phyloP scores from a whole-genome alignment of 1,140 invertebrate genomes.

The Leptestheria dahalacensis region DNA sequence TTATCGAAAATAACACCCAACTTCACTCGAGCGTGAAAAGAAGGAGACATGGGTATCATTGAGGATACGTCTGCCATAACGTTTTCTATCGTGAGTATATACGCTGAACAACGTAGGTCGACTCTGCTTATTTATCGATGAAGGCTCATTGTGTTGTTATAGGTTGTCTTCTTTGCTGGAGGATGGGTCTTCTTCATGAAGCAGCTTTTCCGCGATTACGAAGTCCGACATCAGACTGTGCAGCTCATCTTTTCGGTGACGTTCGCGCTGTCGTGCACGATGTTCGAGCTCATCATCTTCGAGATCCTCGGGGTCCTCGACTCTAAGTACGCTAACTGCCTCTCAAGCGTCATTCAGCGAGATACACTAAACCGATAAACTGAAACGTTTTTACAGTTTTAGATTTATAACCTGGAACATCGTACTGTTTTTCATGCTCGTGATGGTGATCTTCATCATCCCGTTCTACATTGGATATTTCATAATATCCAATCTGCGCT shows the following conservation, averaged over 20 bases:
- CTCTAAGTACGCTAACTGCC: no score
- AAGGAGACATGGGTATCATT: constrained; percentile 45
- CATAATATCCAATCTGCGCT: constrained; percentile 74
- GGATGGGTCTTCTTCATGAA: constrained; percentile 99
- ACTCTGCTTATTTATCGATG: background rate
- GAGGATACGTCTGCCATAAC: constrained; percentile 47
- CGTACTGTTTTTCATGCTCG: constrained; percentile 75
- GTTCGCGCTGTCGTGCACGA: constrained; percentile 92
- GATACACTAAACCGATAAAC: background rate
- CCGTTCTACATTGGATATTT: constrained; percentile 96
- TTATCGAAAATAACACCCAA: no score
- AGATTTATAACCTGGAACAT: constrained; percentile 93
- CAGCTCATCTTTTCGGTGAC: constrained; percentile 94
- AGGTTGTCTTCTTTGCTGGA: constrained; percentile 87
- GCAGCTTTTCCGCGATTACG: constrained; percentile 94
- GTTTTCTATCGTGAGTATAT: background rate
- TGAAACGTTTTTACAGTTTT: constrained; percentile 52
- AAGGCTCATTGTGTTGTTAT: constrained; percentile 29
- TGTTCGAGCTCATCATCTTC: constrained; percentile 99
- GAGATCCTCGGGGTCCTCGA: constrained; percentile 92
- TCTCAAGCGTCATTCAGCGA: constrained; percentile 22
- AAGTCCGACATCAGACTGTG: constrained; percentile 85
- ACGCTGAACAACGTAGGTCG: no score
- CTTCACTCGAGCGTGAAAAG: no score
- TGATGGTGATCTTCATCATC: constrained; percentile 89